Evolutionary conservation across 2,797 vertebrate genomes (phyloP), one percentile per base, ranked within the genome.

Genomic region (Crocidura indochinensis): DNA sequence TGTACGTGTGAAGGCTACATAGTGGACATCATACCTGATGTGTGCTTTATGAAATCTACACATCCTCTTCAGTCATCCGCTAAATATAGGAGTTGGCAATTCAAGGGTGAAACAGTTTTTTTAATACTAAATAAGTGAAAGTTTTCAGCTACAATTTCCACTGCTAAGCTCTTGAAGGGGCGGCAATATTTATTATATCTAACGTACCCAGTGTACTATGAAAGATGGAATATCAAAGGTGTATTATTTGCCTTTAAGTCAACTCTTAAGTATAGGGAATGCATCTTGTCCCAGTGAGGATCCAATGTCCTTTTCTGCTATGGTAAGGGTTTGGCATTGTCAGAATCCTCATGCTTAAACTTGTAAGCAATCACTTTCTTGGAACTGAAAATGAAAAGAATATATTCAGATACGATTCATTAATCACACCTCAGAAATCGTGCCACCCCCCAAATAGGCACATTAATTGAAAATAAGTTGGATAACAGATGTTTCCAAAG

Each of bases 111-210:
- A 81, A 83, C 47, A 64, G 29, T 87, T 24, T 38, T 71, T 73
- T 91, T 47, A 69, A 73, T 38, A 75, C 8, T 19, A 65, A 73
- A 68, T 87, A 56, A 88, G 31, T 67, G 38, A 78, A 91, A 91
- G 47, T 82, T 80, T 12, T 83, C 65, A 87, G 69, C 29, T 87
- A 88, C 82, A 60, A 17, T 31, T 60, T 80, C n/a, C 67, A 65
- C 51, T 19, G 84, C 82, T 73, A 51, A 82, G 87, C 60, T 49
- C 15, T 60, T 92, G 84, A 84, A 84, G 8, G 77, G 62, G 56
- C 56, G 20, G 56, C 83, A 67, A 1, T 84, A 83, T 95, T 94
- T 82, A 89, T 84, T 87, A 92, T 65, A 53, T 83, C 56, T 92
- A 87, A 86, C 88, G 6, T 6, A 84, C 85, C 82, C 84, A 1